Conservation (phyloP, 2,113 vertebrate genomes). For the Tauraco erythrolophus region DNA sequence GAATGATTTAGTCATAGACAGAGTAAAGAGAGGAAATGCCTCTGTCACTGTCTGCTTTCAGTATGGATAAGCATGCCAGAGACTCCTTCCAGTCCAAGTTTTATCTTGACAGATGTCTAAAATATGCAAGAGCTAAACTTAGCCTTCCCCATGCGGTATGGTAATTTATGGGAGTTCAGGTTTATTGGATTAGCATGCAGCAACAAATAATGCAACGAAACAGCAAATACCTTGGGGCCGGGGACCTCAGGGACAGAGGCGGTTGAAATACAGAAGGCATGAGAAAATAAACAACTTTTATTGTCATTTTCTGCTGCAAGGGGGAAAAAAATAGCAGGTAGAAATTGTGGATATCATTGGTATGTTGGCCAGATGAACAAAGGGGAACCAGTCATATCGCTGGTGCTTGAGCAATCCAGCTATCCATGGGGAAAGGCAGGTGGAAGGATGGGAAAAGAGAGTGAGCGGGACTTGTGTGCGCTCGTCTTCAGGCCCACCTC, state of each 20-base stretch:
- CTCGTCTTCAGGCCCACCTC: not conserved
- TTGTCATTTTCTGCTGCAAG: not conserved
- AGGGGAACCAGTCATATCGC: not conserved
- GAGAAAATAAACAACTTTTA: not conserved
- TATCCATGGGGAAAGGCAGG: not conserved
- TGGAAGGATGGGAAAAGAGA: not conserved
- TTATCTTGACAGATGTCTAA: conserved; percentile 50
- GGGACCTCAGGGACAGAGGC: not conserved
- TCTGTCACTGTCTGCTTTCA: not conserved
- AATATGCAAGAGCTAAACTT: conserved; percentile 30
- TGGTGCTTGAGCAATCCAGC: accelerated
- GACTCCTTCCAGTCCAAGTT: conserved; percentile 31
- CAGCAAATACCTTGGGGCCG: not conserved
- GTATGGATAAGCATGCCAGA: not conserved
- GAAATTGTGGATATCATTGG: not conserved
- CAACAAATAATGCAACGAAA: not conserved
- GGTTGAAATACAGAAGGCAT: not conserved
- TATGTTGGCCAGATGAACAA: not conserved
- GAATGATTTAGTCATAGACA: not conserved
- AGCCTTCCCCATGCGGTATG: not conserved
- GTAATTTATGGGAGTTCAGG: not conserved
- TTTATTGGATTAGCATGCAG: not conserved
- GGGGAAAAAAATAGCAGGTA: not conserved
- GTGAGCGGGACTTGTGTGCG: not conserved
- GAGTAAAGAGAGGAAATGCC: conserved; percentile 18